phyloP scores from a whole-genome alignment of 2,113 vertebrate genomes.

The Gopherus flavomarginatus region DNA sequence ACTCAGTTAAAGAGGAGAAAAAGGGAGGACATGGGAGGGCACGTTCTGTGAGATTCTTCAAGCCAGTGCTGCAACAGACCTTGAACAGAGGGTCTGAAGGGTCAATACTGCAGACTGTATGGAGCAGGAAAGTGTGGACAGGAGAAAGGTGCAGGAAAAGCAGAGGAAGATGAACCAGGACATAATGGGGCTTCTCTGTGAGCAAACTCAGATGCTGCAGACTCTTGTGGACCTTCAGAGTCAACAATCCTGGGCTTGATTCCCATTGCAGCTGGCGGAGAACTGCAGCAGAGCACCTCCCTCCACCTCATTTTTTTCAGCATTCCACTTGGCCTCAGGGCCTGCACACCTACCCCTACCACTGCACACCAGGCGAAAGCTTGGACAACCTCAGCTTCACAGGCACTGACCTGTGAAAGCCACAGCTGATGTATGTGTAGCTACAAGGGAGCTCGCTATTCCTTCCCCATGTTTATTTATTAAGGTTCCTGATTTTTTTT shows the following conservation, averaged over 20 bases:
- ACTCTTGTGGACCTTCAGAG: neutral
- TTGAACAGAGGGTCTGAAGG: neutral
- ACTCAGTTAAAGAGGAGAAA: neutral
- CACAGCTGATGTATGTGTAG: neutral
- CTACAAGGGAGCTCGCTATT: neutral
- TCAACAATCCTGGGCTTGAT: neutral
- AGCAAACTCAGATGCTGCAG: neutral
- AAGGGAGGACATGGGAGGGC: neutral
- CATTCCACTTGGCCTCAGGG: neutral
- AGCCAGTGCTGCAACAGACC: neutral
- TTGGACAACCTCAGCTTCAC: neutral
- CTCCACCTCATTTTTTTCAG: neutral
- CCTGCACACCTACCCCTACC: neutral
- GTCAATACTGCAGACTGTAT: neutral
- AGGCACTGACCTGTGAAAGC: neutral
- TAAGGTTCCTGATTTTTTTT: neutral
- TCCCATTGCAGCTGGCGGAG: neutral
- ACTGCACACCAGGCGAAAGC: neutral
- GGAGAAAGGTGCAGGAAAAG: neutral
- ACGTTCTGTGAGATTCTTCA: neutral
- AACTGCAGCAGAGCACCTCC: neutral
- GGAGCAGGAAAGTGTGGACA: neutral
- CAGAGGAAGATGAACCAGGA: neutral
- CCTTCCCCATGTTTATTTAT: neutral
- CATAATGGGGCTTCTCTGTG: neutral